Conservation (phyloP, 2,888 invertebrate species). For the Osmoderma eremita region DNA sequence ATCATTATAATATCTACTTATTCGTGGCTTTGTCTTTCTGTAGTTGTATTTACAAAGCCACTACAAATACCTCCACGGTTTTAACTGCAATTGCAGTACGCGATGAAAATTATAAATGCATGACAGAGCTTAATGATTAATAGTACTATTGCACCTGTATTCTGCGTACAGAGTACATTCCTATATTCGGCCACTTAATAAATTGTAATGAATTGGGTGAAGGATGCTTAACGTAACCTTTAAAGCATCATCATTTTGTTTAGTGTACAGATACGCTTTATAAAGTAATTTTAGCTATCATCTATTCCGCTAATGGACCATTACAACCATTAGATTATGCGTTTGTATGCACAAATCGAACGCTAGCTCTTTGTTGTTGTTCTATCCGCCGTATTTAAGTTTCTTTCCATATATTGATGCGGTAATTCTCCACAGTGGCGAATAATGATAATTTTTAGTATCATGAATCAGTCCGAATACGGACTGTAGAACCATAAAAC, state of each 20-base stretch:
- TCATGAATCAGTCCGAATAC: constrained; percentile 1
- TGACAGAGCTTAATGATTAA: no score
- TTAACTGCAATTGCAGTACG: not conserved
- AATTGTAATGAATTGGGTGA: constrained; percentile 5
- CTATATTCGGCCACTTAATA: not conserved
- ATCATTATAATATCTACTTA: no score
- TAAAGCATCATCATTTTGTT: constrained; percentile 10
- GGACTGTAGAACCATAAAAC: not conserved
- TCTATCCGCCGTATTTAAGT: not conserved
- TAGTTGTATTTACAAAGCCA: not conserved
- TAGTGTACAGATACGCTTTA: constrained; percentile 2
- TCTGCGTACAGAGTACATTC: not conserved
- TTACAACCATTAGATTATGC: constrained; percentile 10
- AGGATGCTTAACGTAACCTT: constrained; percentile 10
- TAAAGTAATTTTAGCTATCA: constrained; percentile 30
- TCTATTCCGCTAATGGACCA: constrained; percentile 11
- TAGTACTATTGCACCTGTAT: not conserved
- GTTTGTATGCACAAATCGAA: not conserved
- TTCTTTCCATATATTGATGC: constrained; percentile 13
- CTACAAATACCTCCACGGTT: not conserved
- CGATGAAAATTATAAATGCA: no score
- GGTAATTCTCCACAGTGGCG: not conserved
- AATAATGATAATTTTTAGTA: constrained; percentile 12
- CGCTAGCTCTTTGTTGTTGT: constrained; percentile 7
- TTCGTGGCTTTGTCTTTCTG: no score